Evolutionary conservation across 2,888 invertebrate genomes (phyloP), one percentile per base, ranked within the genome.

Genomic region (Melanotus villosus): DNA sequence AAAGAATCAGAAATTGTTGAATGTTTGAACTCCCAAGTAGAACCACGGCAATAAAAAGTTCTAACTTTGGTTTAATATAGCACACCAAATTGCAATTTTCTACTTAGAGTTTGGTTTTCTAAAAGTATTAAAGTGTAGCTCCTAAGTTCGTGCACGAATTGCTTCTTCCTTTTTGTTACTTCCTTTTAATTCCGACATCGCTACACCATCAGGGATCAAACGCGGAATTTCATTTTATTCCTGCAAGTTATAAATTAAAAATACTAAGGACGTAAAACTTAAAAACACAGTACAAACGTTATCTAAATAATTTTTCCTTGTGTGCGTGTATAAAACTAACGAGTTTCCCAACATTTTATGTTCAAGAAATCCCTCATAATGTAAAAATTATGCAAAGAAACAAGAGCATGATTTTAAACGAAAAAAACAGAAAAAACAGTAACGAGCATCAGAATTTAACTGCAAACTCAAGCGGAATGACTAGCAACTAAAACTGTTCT

Each of bases 311-410:
- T 63, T 65, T 67, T 73, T 65, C 65, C 62, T 57, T 62, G 59
- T 59, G 59, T 45, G n/a, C n/a, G 58, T 68, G 70, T 60, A 60
- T 66, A 66, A 59, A 69, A 72, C 59, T 72, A 69, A 72, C 71
- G 71, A 72, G 66, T 63, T 47, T 60, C 59, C 59, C 64, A 30
- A 34, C 52, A 50, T 67, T n/a, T 63, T 52, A 64, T 19, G 43
- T 43, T 43, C 19, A 43, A 57, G 57, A 65, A 65, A 65, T 65
- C 58, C 36, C 47, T 47, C 23, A 58, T 65, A 65, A 65, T 65
- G 65, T 58, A 10, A 26, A 65, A 65, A 65, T 65, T 65, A 65
- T 65, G 65, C 65, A 65, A 58, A 21, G 18, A 43, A 65, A 36
- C 45, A 38, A 50, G 57, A 58, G 19, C 34, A 50, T 36, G 32